These are phyloP conservation scores for human DNA, from an alignment of 2,113 vertebrate species.

Conservation along the genomic window DNA sequence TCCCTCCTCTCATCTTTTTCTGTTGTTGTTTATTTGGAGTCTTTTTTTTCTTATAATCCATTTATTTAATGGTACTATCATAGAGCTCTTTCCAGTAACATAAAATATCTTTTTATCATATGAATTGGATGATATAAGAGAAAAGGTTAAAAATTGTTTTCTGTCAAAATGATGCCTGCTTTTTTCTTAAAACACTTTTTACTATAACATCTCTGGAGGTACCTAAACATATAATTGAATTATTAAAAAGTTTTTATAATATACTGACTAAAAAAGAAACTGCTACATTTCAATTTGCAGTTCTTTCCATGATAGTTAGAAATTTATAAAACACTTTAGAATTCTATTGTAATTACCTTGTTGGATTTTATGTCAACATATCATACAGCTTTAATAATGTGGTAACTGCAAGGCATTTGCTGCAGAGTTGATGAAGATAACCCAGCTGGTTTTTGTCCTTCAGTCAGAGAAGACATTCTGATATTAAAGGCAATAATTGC, in stretches of 20 bases:
- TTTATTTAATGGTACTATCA: slow-evolving; percentile 8
- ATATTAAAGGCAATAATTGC: neutral
- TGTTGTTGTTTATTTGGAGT: neutral
- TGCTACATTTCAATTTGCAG: slow-evolving; percentile 58
- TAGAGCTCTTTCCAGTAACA: neutral
- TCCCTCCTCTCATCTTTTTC: neutral
- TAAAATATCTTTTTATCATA: slow-evolving; percentile 10
- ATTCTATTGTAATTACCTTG: slow-evolving; percentile 65
- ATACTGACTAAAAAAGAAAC: slow-evolving; percentile 60
- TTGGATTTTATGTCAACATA: slow-evolving; percentile 26
- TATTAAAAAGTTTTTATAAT: slow-evolving; percentile 58
- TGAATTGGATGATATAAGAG: neutral
- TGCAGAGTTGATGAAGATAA: slow-evolving; percentile 29
- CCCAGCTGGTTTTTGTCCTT: neutral
- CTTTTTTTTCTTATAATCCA: slow-evolving; percentile 4
- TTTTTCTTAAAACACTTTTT: slow-evolving; percentile 65
- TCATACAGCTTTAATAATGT: slow-evolving; percentile 7
- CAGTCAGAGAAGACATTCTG: slow-evolving; percentile 22
- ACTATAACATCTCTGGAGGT: neutral
- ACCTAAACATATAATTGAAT: slow-evolving; percentile 58
- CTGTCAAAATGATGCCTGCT: slow-evolving; percentile 57
- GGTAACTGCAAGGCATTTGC: slow-evolving; percentile 34
- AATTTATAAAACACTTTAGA: slow-evolving; percentile 54
- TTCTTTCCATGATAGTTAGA: slow-evolving; percentile 36
- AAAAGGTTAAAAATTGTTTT: slow-evolving; percentile 41